Conservation (phyloP, 2,113 vertebrate genomes). For the Crotalus viridis region DNA sequence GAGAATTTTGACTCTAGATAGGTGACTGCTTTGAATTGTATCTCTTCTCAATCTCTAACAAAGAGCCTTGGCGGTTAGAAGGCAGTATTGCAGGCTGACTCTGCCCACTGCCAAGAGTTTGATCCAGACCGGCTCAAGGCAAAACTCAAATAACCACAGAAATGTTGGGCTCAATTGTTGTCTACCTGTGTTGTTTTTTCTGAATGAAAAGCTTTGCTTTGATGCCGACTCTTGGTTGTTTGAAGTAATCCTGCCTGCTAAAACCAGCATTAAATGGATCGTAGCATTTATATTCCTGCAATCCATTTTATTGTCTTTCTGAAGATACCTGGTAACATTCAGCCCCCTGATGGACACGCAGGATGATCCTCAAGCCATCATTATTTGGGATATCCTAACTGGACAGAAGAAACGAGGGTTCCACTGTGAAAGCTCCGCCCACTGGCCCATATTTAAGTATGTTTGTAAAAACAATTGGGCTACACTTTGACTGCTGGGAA, state of each 20-base stretch:
- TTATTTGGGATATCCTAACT: conserved; percentile 97
- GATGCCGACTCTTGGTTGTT: not conserved
- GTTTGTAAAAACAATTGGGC: conserved; percentile 42
- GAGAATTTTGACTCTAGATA: not conserved
- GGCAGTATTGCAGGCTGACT: no score
- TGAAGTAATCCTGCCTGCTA: not conserved
- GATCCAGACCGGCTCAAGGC: no score
- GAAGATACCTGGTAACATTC: conserved; percentile 94
- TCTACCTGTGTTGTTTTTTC: no score
- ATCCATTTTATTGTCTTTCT: conserved; percentile 5
- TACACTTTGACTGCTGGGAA: not conserved
- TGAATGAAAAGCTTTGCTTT: not conserved
- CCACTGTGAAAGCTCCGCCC: conserved; percentile 96
- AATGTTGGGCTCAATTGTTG: no score
- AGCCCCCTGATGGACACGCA: conserved; percentile 96
- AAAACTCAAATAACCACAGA: no score
- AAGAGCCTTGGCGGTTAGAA: no score
- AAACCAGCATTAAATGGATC: not conserved
- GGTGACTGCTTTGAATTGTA: no score
- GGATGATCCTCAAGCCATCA: conserved; percentile 97
- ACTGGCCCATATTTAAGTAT: conserved; percentile 99
- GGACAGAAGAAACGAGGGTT: conserved; percentile 98
- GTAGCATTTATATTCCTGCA: not conserved
- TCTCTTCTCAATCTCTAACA: no score
- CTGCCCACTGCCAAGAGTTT: no score